Evolutionary conservation across 2,888 invertebrate genomes (phyloP).

Genomic region (Syrphus vitripennis): DNA sequence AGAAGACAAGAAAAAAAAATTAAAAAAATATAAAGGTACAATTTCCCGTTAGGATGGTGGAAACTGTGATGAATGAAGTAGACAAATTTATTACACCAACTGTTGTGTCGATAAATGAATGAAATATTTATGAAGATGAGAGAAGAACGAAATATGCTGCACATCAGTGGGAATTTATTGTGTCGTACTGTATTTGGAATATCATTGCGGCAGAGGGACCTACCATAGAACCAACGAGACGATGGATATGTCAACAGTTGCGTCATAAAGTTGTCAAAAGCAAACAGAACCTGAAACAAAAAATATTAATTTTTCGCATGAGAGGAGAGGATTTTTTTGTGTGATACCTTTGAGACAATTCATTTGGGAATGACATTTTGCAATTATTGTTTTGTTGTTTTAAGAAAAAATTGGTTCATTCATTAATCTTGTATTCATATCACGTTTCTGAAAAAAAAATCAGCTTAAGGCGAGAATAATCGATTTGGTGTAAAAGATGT

Average conservation of each 20-base stretch:
- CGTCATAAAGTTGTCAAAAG: neutral
- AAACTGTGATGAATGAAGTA: neutral
- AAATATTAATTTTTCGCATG: neutral
- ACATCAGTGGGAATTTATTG: neutral
- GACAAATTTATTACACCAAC: constrained; percentile 29
- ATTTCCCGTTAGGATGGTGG: neutral
- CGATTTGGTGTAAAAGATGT: neutral
- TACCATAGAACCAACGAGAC: neutral
- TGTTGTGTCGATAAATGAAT: constrained; percentile 32
- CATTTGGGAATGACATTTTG: neutral
- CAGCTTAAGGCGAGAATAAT: neutral
- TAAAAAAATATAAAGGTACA: neutral
- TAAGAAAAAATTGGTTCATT: neutral
- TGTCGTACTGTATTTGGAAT: neutral
- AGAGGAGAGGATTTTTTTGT: neutral
- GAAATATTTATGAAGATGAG: constrained; percentile 27
- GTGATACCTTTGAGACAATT: neutral
- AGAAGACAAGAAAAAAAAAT: neutral
- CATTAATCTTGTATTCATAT: neutral
- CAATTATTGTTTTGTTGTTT: neutral
- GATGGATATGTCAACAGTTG: constrained; percentile 1
- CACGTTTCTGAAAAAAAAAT: neutral
- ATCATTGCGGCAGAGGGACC: neutral
- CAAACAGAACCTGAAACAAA: neutral
- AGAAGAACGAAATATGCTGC: neutral